Base-by-base conservation (phyloP, 2,797 vertebrate species). In the Selene dorsalis region DNA sequence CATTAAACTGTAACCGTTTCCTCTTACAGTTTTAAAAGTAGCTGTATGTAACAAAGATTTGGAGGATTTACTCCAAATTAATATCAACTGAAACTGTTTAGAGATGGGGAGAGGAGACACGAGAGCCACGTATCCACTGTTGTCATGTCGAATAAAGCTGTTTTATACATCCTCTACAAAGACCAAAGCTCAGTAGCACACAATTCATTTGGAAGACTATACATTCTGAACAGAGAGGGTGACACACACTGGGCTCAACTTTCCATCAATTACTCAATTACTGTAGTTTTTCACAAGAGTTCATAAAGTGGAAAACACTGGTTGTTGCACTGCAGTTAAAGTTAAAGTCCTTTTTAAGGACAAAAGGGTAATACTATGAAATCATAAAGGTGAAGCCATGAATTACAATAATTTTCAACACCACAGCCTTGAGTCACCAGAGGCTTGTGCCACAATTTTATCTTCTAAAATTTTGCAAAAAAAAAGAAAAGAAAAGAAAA, bases 191-290 rank as follows among this genome's bases (percentile, higher is more conserved):
- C 39, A 28, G 22, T 5, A 47, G 30, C 30, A 24, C 41, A 60
- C 1, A 13, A 45, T 52, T 66, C 14, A 50, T 65, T 67, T 77
- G 88, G 87, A 90, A 89, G 87, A 90, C 88, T 35, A 60, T 22
- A 66, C 38, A 61, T 61, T 76, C 53, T 22, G 8, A 59, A 45
- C 26, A 20, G 22, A 63, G 22, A 63, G 38, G 11, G 38, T 45
- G 28, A 52, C 48, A 9, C 9, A 7, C 20, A n/a, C 0, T 39
- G 16, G 58, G 61, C 26, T 67, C 56, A 30, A 35, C 14, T 62
- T 55, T 39, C 20, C 48, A 55, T 28, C 26, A 55, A 3, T 41
- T 18, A 45, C 10, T 28, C 26, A 55, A 3, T 41, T 18, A 45
- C 10, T 4, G 14, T 2, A 4, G 0, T 17, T 64, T 60, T 61